These are phyloP conservation scores for Agriopis marginaria DNA, from an alignment of 2,888 invertebrate species.

Conservation along the genomic window DNA sequence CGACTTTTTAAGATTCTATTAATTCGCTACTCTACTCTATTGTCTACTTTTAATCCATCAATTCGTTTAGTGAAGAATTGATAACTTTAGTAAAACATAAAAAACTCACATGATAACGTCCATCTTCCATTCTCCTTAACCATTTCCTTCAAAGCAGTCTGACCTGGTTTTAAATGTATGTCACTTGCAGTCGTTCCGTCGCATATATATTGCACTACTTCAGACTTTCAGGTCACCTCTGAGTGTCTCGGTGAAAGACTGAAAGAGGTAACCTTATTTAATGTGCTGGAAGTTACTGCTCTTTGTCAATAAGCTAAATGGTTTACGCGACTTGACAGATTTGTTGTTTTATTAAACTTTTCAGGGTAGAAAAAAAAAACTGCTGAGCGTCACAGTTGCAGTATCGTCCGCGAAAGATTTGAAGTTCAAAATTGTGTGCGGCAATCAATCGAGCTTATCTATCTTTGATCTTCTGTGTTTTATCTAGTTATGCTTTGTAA, in stretches of 20 bases:
- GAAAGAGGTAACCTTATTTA: slow-evolving; percentile 14
- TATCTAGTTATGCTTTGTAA: too few species aligned
- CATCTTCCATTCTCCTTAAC: slow-evolving; percentile 27
- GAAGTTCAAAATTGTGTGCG: too few species aligned
- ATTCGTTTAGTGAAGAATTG: neutral
- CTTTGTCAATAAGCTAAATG: neutral
- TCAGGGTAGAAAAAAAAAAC: too few species aligned
- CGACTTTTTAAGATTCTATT: too few species aligned
- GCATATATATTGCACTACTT: slow-evolving; percentile 29
- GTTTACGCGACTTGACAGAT: neutral
- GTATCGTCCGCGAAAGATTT: too few species aligned
- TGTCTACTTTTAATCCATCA: too few species aligned
- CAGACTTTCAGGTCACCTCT: slow-evolving; percentile 40
- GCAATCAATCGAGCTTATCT: too few species aligned
- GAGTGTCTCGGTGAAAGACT: slow-evolving; percentile 18
- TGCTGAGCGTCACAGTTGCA: too few species aligned
- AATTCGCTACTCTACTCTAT: too few species aligned
- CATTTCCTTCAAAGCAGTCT: slow-evolving; percentile 12
- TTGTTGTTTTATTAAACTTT: neutral
- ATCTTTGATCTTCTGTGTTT: too few species aligned
- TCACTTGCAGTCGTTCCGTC: slow-evolving; percentile 27
- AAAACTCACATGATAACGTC: slow-evolving; percentile 28
- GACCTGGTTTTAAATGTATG: slow-evolving; percentile 38
- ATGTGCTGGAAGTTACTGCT: neutral
- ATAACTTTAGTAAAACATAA: neutral